Base-by-base conservation (phyloP, 2,113 vertebrate genomes). In the Gymnorhina tibicen region DNA sequence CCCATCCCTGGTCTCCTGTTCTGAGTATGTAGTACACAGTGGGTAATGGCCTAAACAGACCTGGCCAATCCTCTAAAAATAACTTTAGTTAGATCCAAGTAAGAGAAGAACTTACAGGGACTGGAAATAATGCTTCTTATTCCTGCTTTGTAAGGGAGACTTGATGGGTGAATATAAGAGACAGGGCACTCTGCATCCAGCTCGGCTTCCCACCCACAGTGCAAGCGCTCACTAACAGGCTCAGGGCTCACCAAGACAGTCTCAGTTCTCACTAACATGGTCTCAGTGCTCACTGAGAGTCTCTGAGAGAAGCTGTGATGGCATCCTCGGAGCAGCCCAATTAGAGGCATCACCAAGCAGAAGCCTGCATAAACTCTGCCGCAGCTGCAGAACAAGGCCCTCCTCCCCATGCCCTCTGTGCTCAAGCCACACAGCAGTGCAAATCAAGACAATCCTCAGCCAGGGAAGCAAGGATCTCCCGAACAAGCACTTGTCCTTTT, bases 21-120 rank as follows among this genome's bases (percentile, higher is more conserved):
- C 80, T 6, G 6, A 5, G 1, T 30, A 16, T 0, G 0, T 18
- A 60, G 10, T 26, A 78, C 37, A 13, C 2, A 15, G 46, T 16
- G 28, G 26, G 13, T 46, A 88, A 79, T 30, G 22, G 4, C 19
- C 47, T 70, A 67, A 75, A 26, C 18, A 85, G 20, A 58, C 20
- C 46, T 39, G 46, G 58, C 30, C 46, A 67, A 33, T 50, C 8
- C 16, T 41, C 39, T 69, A 27, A 70, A 49, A 80, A 27, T 18
- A 63, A 33, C 6, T 10, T 60, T 85, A 76, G 8, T 42, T 21
- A 60, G 19, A 59, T 64, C 41, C 10, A 21, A 82, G 41, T 32
- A 56, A 60, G 4, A 66, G 49, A 39, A 41, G 44, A 80, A 47
- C 15, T 32, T 44, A 9, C 35, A 59, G 70, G 22, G 13, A 56